Base-by-base conservation (phyloP, 2,888 invertebrate species). In the Byasa hedistus region DNA sequence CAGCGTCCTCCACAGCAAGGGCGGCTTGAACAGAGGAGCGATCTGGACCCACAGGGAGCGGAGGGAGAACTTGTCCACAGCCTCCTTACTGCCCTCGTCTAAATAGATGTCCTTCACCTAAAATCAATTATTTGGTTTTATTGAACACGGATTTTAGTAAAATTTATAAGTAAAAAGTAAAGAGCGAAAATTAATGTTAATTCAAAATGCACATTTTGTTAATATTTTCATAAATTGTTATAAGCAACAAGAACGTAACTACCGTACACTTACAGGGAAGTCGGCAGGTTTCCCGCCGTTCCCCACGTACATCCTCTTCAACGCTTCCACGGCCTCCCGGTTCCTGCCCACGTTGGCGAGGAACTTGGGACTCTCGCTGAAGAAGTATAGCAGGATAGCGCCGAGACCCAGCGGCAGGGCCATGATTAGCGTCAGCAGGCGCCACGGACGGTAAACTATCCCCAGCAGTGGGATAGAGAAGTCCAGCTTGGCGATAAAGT, bases 281-380 rank as follows among this genome's bases (percentile, higher is more conserved):
- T 79, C 77, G 2, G 80, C 79, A 2, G 69, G 73, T 3, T 69
- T 67, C 1, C 83, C 78, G 2, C 93, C 93, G 78, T 95, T 95
- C 23, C 88, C 80, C 0, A 83, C 77, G 73, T 94, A 95, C 58
- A 96, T 94, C 71, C 81, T 89, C 70, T 82, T 83, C 71, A 96
- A 88, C 2, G 95, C 92, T 2, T 83, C 72, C 19, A 96, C 77
- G 0, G 95, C 95, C 69, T 95, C 93, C 0, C 92, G 89, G 59
- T 91, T 92, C 51, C 92, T 89, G 3, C 95, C 94, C 44, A 93
- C 92, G 56, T 94, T 93, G 82, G 95, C 93, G 7, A 96, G 85
- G 79, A 95, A 96, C 82, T 96, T 96, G 7, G 96, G 96, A 77
- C 95, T 96, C 81, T 96, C 96, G 15, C 94, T 93, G 74, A 93